Evolutionary conservation across 2,888 invertebrate species (phyloP).

Genomic region (Ectemnius lituratus): DNA sequence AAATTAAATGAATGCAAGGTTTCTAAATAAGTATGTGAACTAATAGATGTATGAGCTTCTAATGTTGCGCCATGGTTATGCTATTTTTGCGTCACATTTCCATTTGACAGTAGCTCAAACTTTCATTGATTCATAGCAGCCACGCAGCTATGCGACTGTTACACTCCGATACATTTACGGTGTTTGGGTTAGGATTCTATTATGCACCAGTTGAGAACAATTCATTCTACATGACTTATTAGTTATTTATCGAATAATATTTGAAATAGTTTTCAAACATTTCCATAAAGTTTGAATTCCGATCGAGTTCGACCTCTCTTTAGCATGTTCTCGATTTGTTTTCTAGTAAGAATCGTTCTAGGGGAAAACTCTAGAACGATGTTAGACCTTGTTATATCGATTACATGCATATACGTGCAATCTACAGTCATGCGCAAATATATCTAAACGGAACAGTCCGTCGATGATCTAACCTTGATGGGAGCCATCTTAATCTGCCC

Average conservation of each 20-base stretch:
- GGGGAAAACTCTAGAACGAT: not conserved
- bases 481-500: not conserved
- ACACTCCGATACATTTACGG: not conserved
- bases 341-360: not conserved
- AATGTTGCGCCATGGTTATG: not conserved
- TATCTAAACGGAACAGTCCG: not conserved
- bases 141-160: too few species aligned
- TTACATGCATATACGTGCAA: too few species aligned
- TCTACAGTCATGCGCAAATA: not conserved
- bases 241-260: not conserved
- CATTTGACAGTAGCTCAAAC: not conserved
- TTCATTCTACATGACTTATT: not conserved
- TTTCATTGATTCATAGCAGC: not conserved
- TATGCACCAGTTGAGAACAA: not conserved
- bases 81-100: not conserved
- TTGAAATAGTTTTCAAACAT: too few species aligned
- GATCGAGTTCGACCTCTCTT: too few species aligned
- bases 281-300: too few species aligned
- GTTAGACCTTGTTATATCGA: too few species aligned
- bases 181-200: not conserved
- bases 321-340: not conserved
- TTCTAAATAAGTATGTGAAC: not conserved
- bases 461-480: constrained; percentile 21
- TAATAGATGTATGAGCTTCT: not conserved
- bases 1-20: not conserved